Percentiles rank a stretch among this genome's conserved stretches.
Evolutionary conservation across 2,113 vertebrate species (phyloP).

Genomic region (Panthera leo): DNA sequence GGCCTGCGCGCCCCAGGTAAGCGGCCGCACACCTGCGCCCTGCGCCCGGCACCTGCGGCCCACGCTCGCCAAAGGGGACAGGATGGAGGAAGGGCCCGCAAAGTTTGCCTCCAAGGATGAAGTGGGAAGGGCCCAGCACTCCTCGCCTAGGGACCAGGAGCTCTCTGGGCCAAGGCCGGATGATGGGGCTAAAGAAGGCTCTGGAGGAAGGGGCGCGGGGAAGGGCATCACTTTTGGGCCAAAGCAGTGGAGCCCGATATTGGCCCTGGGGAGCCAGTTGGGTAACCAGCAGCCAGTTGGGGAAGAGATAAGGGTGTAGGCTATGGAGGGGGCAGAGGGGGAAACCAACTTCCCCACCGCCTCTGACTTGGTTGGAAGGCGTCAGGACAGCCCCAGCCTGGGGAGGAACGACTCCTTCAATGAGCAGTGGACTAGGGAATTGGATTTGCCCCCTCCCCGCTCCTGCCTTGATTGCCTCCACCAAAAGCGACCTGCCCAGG

Average conservation of each 20-base stretch:
- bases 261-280: background rate
- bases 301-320: too few relatives aligned
- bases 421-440: background rate
- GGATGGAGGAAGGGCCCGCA: slow-evolving; percentile 12
- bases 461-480: background rate
- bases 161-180: background rate
- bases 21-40: slow-evolving; percentile 77
- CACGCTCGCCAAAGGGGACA: background rate
- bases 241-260: background rate
- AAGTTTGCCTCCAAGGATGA: slow-evolving; percentile 51
- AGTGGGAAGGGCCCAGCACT: background rate
- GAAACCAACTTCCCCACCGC: background rate
- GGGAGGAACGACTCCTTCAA: background rate
- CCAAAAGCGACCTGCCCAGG: background rate
- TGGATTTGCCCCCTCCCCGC: background rate
- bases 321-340: background rate
- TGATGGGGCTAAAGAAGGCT: background rate
- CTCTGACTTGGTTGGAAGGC: background rate
- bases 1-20: slow-evolving; percentile 76
- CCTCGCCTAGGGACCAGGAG: background rate
- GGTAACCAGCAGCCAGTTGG: background rate
- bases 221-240: background rate
- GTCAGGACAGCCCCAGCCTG: background rate
- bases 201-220: background rate
- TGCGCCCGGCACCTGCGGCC: slow-evolving; percentile 49